phyloP scores from a whole-genome alignment of 2,113 vertebrate species.

The Atractosteus spatula region DNA sequence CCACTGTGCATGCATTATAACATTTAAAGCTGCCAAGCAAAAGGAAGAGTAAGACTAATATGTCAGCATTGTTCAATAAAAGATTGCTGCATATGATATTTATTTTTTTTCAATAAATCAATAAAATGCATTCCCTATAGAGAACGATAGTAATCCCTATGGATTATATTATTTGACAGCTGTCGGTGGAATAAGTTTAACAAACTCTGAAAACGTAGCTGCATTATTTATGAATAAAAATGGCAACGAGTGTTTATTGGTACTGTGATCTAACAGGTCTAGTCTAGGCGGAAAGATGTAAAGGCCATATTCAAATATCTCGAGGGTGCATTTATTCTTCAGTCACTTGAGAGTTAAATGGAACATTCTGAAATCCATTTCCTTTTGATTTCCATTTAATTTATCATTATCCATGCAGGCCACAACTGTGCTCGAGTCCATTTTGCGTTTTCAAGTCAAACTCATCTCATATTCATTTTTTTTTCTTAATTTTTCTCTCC shows the following conservation, averaged over 20 bases:
- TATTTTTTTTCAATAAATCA: constrained; percentile 32
- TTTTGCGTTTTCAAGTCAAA: constrained; percentile 12
- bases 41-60: too few relatives aligned
- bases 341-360: constrained; percentile 18
- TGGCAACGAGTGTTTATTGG: background rate
- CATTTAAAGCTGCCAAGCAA: too few relatives aligned
- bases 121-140: constrained; percentile 20
- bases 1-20: too few relatives aligned
- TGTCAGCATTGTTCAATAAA: constrained; percentile 20
- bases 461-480: constrained; percentile 44
- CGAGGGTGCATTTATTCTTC: background rate
- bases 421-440: constrained; percentile 26
- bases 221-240: constrained; percentile 23
- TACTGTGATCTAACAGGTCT: constrained; percentile 11
- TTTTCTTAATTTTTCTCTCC: constrained; percentile 46
- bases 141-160: constrained; percentile 10
- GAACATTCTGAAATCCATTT: background rate
- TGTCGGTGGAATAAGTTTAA: constrained; percentile 29
- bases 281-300: background rate
- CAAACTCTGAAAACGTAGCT: constrained; percentile 22
- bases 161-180: constrained; percentile 23
- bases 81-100: constrained; percentile 14
- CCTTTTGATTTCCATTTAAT: constrained; percentile 6
- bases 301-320: background rate
- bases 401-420: constrained; percentile 7